These are phyloP conservation scores for Vespertilio murinus DNA, from an alignment of 2,797 vertebrate species.

Conservation along the genomic window DNA sequence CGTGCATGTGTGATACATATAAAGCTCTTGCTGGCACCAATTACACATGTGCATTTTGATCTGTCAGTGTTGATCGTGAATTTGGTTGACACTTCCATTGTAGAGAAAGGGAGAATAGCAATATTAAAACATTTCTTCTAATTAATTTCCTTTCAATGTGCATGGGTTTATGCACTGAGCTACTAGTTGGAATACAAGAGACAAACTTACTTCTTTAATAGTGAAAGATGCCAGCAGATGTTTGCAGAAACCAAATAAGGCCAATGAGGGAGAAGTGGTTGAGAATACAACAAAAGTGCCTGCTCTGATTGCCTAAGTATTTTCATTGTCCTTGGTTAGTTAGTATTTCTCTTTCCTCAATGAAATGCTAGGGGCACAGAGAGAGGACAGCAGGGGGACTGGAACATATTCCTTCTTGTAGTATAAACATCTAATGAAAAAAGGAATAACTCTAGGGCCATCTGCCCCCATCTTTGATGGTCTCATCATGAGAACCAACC, in stretches of 20 bases:
- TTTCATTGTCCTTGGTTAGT: not conserved
- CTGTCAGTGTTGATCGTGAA: no score
- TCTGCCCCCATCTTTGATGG: not conserved
- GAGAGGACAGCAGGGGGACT: not conserved
- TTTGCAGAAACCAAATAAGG: not conserved
- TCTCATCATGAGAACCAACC: not conserved
- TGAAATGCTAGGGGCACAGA: not conserved
- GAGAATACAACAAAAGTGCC: not conserved
- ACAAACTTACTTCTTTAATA: not conserved
- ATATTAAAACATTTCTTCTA: no score
- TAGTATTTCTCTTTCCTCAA: not conserved
- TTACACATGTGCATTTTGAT: fast-evolving
- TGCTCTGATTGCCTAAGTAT: not conserved
- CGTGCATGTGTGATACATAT: no score
- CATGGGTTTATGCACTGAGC: no score
- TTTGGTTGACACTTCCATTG: no score
- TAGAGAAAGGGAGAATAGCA: no score
- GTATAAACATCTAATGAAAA: not conserved
- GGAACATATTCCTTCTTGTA: not conserved
- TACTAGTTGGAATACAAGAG: not conserved
- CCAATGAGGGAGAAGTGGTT: not conserved
- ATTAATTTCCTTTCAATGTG: no score
- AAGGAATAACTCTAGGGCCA: not conserved
- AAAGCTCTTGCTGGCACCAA: no score
- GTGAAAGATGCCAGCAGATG: not conserved